phyloP scores from a whole-genome alignment of 2,888 invertebrate genomes.

The Limnephilus marmoratus region DNA sequence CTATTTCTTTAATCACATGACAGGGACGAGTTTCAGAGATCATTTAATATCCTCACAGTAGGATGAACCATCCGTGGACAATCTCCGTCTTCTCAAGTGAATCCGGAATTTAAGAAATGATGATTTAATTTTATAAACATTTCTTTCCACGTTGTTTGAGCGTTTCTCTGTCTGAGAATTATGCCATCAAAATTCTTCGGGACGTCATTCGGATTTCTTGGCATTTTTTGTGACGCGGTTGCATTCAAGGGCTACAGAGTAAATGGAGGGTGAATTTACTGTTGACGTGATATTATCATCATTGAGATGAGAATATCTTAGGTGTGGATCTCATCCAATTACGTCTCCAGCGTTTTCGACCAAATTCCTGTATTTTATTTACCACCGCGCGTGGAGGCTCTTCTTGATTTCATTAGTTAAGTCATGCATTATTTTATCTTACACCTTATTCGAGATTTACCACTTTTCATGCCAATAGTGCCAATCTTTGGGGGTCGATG shows the following conservation, averaged over 20 bases:
- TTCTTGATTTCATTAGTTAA: not conserved
- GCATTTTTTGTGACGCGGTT: not conserved
- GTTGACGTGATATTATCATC: not conserved
- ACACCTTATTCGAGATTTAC: not conserved
- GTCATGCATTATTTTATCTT: not conserved
- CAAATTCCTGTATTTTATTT: not conserved
- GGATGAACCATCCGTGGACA: slow-evolving; percentile 4
- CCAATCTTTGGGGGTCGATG: not conserved
- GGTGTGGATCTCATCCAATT: not conserved
- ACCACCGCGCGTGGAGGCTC: not conserved
- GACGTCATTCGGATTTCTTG: slow-evolving; percentile 11
- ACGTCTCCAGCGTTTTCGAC: not conserved
- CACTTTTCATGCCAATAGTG: not conserved
- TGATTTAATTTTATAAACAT: slow-evolving; percentile 28
- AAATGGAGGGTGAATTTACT: slow-evolving; percentile 2
- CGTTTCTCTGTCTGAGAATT: slow-evolving; percentile 21
- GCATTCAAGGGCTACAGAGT: not conserved
- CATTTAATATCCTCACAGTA: not conserved
- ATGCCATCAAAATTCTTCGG: slow-evolving; percentile 43
- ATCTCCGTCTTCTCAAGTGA: not conserved
- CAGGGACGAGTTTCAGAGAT: not conserved
- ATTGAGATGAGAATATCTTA: not conserved
- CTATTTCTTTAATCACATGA: not conserved
- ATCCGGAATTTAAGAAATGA: slow-evolving; percentile 10
- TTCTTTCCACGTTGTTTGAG: slow-evolving; percentile 22